Evolutionary conservation across 2,113 vertebrate genomes (phyloP).

Genomic region (Gnathonemus echidnorhynchus): DNA sequence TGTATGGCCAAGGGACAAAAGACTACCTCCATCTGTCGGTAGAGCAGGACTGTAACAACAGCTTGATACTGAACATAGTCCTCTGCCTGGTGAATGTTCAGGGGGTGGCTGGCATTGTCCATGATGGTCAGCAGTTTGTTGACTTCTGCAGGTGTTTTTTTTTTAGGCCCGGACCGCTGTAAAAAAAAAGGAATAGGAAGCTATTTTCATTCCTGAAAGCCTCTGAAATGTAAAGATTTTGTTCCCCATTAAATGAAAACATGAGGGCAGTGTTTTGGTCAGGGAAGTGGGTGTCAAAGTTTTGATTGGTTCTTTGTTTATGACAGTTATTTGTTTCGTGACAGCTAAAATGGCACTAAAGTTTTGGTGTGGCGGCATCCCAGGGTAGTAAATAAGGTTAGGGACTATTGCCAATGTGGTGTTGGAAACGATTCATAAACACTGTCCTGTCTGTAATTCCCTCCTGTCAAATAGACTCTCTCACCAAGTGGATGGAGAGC

Average conservation of each 20-base stretch:
- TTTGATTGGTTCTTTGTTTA: neutral
- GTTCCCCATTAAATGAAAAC: neutral
- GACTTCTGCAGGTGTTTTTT: neutral
- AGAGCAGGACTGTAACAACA: neutral
- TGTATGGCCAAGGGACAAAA: neutral
- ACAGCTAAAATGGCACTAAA: neutral
- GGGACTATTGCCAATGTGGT: neutral
- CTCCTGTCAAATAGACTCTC: neutral
- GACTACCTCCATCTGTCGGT: neutral
- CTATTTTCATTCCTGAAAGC: neutral
- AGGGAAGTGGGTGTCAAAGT: neutral
- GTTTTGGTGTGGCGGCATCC: neutral
- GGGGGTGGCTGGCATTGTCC: neutral
- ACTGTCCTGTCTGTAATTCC: neutral
- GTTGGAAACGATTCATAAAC: neutral
- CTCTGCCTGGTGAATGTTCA: neutral
- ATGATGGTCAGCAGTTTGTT: neutral
- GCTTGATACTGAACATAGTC: neutral
- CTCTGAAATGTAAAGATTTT: neutral
- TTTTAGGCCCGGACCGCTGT: neutral
- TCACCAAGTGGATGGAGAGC: neutral
- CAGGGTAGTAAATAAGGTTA: neutral
- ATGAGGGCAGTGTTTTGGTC: neutral
- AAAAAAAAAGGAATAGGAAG: neutral
- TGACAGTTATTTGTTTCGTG: neutral